Base-by-base conservation (phyloP, 2,113 vertebrate genomes). In the Rhodinocichla rosea region DNA sequence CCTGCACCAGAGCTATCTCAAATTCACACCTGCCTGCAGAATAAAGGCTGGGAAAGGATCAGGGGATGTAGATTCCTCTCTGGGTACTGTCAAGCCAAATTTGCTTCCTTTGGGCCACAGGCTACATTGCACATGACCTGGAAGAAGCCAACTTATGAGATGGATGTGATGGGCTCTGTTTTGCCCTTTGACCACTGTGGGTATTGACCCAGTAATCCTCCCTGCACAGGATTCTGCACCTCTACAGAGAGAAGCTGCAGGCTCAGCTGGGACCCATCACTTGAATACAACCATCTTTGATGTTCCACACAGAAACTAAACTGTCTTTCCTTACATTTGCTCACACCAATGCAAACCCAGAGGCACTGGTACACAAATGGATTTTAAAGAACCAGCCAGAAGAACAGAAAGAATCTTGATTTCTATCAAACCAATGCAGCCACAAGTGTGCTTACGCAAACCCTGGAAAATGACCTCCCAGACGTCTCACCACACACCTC, bases 311-410 rank as follows among this genome's bases (percentile, higher is more conserved):
- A 2, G 59, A 64, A 64, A 47, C n/a, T 37, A 62, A 80, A 23
- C 22, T 63, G 39, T 50, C 47, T 45, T 65, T 50, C 63, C 28
- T 60, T 42, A 75, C 6, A 69, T 73, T 59, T 88, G 37, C 18
- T 74, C 12, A 50, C 16, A 44, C 39, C 86, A 88, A 2, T 35
- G 52, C 39, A 89, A 74, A 70, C 30, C 17, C 68, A 86, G 52
- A 83, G 33, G 27, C 44, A 83, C 28, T 32, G 1, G 0, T 9
- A 68, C 39, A 32, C 17, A 15, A 68, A 71, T 0, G 0, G 14
- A 52, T 50, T 76, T 87, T 60, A 88, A 57, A 20, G 67, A 79
- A 74, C 7, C 14, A 78, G 60, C 3, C 30, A 67, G 45, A 13
- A 49, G 55, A 84, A 92, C 8, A 81, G 63, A 89, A 59, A 67